These are phyloP conservation scores for Camponotus vicinus DNA, from an alignment of 1,140 invertebrate species.

Conservation along the genomic window DNA sequence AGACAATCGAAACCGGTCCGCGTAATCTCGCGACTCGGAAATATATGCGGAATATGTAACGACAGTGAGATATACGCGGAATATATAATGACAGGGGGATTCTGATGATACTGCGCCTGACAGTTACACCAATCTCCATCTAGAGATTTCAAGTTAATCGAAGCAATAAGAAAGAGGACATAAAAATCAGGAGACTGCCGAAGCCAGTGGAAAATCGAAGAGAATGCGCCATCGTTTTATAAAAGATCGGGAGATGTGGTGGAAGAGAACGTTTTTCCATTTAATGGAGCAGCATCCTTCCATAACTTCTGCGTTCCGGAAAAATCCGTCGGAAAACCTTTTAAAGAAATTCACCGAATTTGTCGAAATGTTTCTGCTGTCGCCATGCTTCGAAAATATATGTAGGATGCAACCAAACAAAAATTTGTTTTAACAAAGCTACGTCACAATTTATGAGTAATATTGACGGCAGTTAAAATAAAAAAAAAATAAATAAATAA, in stretches of 20 bases:
- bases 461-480: constrained; percentile 26
- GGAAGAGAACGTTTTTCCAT: constrained; percentile 64
- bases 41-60: constrained; percentile 64
- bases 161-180: constrained; percentile 59
- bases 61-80: constrained; percentile 54
- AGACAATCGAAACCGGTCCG: constrained; percentile 55
- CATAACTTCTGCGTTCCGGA: constrained; percentile 48
- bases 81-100: constrained; percentile 47
- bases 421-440: constrained; percentile 35
- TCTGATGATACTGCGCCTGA: constrained; percentile 46
- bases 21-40: constrained; percentile 60
- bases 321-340: constrained; percentile 50
- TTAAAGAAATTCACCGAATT: constrained; percentile 53
- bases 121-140: constrained; percentile 52
- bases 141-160: constrained; percentile 58
- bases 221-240: constrained; percentile 57
- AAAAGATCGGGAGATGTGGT: constrained; percentile 49
- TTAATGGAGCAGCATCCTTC: constrained; percentile 61
- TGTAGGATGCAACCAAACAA: constrained; percentile 32
- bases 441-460: constrained; percentile 27
- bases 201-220: constrained; percentile 45
- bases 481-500: neutral
- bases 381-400: constrained; percentile 30
- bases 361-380: constrained; percentile 47
- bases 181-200: constrained; percentile 55